Evolutionary conservation across 2,797 vertebrate genomes (phyloP), one percentile per base, ranked within the genome.

Genomic region (Diplodus puntazzo): DNA sequence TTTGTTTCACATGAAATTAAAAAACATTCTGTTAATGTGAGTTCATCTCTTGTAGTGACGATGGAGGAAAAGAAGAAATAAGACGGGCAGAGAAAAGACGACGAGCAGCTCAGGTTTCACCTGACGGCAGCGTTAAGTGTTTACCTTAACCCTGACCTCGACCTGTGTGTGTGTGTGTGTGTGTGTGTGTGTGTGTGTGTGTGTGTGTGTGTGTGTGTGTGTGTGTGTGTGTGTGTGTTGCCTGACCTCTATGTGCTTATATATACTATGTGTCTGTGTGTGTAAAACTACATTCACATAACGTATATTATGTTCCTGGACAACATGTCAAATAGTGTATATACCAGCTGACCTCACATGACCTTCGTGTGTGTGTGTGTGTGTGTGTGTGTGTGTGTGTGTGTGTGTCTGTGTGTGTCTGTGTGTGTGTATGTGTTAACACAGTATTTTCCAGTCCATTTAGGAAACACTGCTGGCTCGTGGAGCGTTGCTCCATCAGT

Each of bases 401-500:
- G 55, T 48, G 69, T 49, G 25, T 25, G 25, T 25, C 2, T 53
- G 59, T 52, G 69, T 58, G 64, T 52, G 63, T 63, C 49, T 48
- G 69, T 49, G 76, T 61, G 27, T 60, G 67, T 55, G 60, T 0
- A 62, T 60, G 69, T 70, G 45, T 77, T 58, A 70, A 66, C 7
- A 76, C 77, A 49, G 75, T 45, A 67, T 66, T 85, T 77, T 90
- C 82, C 78, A 68, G 60, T 80, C 48, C 60, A 16, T 78, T 89
- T 81, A 83, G 66, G 71, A 73, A 77, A 78, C 77, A 65, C 48
- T 39, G 34, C 39, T 11, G 39, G 9, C 39, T 39, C 39, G 39
- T 39, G 39, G 10, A 39, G 39, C 2, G 39, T 39, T 39, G 39
- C 10, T 39, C 39, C 7, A 10, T 39, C 9, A 39, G 39, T 39